These are phyloP conservation scores for Cabera pusaria DNA, from an alignment of 2,888 invertebrate species.

Conservation along the genomic window DNA sequence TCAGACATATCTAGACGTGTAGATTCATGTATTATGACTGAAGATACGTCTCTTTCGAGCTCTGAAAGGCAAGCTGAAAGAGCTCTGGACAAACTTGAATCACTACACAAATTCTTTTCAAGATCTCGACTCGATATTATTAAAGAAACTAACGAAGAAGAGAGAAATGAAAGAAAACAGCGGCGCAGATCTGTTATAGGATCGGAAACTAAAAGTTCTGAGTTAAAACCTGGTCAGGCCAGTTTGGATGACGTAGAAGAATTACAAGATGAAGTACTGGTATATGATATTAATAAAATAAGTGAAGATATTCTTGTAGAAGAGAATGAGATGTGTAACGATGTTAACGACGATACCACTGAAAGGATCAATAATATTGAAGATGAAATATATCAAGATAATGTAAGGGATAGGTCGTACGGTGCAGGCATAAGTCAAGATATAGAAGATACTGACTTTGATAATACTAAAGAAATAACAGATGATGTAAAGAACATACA, in stretches of 20 bases:
- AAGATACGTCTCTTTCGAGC: constrained; percentile 60
- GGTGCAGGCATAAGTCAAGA: too few relatives aligned
- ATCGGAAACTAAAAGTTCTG: constrained; percentile 31
- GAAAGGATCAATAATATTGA: constrained; percentile 27
- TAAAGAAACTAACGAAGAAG: constrained; percentile 68
- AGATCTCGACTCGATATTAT: constrained; percentile 74
- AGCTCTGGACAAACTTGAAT: constrained; percentile 70
- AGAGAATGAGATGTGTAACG: constrained; percentile 33
- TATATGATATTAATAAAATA: constrained; percentile 13
- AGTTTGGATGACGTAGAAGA: constrained; percentile 76
- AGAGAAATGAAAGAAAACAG: constrained; percentile 22
- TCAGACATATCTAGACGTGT: constrained; percentile 62
- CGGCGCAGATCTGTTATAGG: constrained; percentile 24
- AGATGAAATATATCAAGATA: constrained; percentile 4
- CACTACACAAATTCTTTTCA: constrained; percentile 70
- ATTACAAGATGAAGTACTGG: constrained; percentile 54
- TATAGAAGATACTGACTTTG: too few relatives aligned
- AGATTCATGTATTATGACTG: constrained; percentile 69
- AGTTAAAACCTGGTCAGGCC: constrained; percentile 60
- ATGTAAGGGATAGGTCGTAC: too few relatives aligned
- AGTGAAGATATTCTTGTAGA: constrained; percentile 24
- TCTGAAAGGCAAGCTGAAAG: constrained; percentile 61
- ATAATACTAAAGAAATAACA: too few relatives aligned
- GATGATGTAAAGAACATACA: too few relatives aligned
- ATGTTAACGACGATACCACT: constrained; percentile 18